Conservation (phyloP, 2,113 vertebrate species). For the Pleuronectes platessa region DNA sequence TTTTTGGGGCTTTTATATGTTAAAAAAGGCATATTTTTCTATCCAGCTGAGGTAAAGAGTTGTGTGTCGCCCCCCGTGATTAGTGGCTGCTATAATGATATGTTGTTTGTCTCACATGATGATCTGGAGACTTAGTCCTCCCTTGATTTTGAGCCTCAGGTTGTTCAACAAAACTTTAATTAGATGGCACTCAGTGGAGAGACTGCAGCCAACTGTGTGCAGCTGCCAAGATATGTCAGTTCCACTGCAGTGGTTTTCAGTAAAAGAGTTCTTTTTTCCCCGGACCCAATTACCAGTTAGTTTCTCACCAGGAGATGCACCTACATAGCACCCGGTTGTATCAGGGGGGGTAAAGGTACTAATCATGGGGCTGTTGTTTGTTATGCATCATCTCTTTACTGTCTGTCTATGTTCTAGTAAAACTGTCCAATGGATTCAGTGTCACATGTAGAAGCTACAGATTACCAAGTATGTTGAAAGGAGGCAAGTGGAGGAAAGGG, state of each 20-base stretch:
- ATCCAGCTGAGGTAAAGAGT: not conserved
- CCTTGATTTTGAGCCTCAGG: conserved; percentile 35
- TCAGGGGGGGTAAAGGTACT: not conserved
- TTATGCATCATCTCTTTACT: not conserved
- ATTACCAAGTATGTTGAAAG: no score
- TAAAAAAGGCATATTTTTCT: not conserved
- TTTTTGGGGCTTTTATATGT: not conserved
- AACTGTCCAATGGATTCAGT: not conserved
- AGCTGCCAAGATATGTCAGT: conserved; percentile 30
- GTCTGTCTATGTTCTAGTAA: not conserved
- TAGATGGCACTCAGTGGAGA: conserved; percentile 34
- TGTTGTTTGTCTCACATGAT: conserved; percentile 9
- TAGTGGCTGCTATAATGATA: not conserved
- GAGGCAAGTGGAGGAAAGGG: not conserved
- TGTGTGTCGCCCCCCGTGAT: not conserved
- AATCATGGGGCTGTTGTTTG: fast-evolving
- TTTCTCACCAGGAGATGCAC: conserved; percentile 12
- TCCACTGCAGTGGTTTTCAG: conserved; percentile 32
- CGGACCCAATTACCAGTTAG: not conserved
- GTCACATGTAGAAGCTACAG: not conserved
- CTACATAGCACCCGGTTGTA: not conserved
- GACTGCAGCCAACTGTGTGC: conserved; percentile 41
- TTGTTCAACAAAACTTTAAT: conserved; percentile 49
- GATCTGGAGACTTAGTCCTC: conserved; percentile 11
- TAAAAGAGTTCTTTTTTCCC: conserved; percentile 8